A percentile compares a stretch with the other conserved stretches of the same genome.
phyloP scores from a whole-genome alignment of 2,113 vertebrate species.

The Hucho hucho region DNA sequence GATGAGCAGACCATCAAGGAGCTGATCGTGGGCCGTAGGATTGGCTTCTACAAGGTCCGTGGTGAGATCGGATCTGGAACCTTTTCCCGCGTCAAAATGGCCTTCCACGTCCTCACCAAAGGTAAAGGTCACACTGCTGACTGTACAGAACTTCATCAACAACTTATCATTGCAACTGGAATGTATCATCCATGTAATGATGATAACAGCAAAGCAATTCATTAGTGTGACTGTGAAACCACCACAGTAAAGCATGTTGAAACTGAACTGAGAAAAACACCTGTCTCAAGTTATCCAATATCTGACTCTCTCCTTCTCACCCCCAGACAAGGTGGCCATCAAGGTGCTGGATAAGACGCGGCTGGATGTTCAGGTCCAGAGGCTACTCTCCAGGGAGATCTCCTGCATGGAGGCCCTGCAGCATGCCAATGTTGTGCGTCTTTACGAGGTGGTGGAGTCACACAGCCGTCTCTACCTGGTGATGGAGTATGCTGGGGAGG shows the following conservation, averaged over 20 bases:
- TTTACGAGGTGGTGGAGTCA: conserved; percentile 93
- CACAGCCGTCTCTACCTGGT: conserved; percentile 87
- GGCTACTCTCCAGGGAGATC: conserved; percentile 87
- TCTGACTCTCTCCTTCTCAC: neutral
- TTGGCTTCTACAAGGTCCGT: conserved; percentile 91
- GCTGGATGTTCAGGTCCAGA: conserved; percentile 84
- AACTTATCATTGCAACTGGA: neutral
- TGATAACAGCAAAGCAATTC: neutral
- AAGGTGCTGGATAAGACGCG: conserved; percentile 93
- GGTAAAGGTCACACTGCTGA: conserved; percentile 68
- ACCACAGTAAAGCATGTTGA: neutral
- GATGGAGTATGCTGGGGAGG: conserved; percentile 93
- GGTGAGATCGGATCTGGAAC: conserved; percentile 92
- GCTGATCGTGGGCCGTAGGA: conserved; percentile 86
- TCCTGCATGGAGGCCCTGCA: conserved; percentile 89
- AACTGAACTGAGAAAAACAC: neutral
- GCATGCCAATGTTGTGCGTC: conserved; percentile 88
- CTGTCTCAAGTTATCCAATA: neutral
- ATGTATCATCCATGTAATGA: neutral
- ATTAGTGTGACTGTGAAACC: too few relatives aligned
- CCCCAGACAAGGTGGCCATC: conserved; percentile 92
- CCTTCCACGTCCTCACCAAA: conserved; percentile 89
- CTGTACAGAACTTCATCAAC: neutral
- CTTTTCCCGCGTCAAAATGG: conserved; percentile 94
- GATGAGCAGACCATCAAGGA: conserved; percentile 88